Evolutionary conservation across 2,113 vertebrate genomes (phyloP).

Genomic region (Tricholaema leucomelas): DNA sequence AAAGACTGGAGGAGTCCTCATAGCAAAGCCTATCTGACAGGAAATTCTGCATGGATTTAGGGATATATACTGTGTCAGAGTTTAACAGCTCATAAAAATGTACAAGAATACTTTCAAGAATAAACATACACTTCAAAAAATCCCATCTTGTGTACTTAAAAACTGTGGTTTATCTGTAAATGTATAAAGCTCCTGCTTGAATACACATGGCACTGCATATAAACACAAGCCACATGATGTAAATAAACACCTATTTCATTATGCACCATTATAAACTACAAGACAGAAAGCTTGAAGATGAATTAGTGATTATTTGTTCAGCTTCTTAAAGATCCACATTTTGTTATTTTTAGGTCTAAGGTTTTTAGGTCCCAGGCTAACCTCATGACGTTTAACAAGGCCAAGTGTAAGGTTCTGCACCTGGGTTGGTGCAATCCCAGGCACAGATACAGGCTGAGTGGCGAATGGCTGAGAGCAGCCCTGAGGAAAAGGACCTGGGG

Average conservation of each 20-base stretch:
- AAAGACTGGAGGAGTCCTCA: background rate
- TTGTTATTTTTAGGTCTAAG: background rate
- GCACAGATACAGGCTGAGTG: no score
- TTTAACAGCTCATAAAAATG: background rate
- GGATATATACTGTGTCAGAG: background rate
- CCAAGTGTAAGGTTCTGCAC: no score
- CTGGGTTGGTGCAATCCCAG: no score
- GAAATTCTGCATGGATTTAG: background rate
- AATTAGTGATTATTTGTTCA: background rate
- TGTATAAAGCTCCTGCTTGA: background rate
- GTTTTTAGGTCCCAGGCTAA: no score
- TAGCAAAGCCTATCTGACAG: background rate
- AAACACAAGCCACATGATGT: background rate
- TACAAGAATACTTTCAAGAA: background rate
- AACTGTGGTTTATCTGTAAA: background rate
- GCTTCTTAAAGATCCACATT: background rate
- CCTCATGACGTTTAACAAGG: no score
- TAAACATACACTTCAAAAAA: background rate
- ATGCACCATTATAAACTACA: background rate
- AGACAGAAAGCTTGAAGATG: background rate
- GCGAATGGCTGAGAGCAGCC: no score
- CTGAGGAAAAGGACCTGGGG: no score
- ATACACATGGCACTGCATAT: background rate
- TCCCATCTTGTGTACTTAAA: background rate
- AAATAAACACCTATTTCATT: background rate